Conservation (phyloP, 2,797 vertebrate species). For the Eupleurogrammus muticus region DNA sequence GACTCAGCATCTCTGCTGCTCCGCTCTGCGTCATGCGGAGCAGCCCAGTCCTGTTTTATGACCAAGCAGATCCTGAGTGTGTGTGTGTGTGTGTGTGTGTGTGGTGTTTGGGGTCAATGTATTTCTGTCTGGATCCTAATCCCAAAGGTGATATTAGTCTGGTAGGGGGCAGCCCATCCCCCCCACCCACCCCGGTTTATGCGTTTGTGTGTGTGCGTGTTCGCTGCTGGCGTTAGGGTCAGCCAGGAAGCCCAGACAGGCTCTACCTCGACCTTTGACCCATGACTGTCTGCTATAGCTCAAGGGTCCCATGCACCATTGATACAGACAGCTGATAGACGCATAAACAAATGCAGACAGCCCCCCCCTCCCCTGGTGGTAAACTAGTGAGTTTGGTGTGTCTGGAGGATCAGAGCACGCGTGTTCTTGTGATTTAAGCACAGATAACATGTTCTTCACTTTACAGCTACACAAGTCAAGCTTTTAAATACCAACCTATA, state of each 20-base stretch:
- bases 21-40: slow-evolving; percentile 56
- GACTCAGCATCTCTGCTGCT: slow-evolving; percentile 69
- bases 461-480: not conserved
- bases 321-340: slow-evolving; percentile 82
- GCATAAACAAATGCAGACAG: slow-evolving; percentile 55
- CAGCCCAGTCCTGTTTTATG: slow-evolving; percentile 72
- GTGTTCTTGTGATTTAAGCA: slow-evolving; percentile 9
- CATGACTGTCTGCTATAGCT: slow-evolving; percentile 82
- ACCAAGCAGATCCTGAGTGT: slow-evolving; percentile 76
- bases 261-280: slow-evolving; percentile 81
- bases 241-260: slow-evolving; percentile 85
- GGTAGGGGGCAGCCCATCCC: slow-evolving; percentile 66
- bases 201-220: slow-evolving; percentile 32
- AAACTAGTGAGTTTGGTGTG: slow-evolving; percentile 46
- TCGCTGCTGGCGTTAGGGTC: slow-evolving; percentile 75
- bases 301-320: slow-evolving; percentile 76
- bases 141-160: slow-evolving; percentile 88
- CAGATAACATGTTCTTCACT: slow-evolving; percentile 7
- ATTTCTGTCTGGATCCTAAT: slow-evolving; percentile 85
- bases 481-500: not conserved
- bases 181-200: slow-evolving; percentile 43
- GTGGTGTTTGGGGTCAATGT: slow-evolving; percentile 71
- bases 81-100: slow-evolving; percentile 37
- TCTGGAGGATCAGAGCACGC: slow-evolving; percentile 36
- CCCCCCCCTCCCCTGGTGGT: slow-evolving; percentile 5